A percentile compares a stretch with the other conserved stretches of the same genome.
phyloP scores from a whole-genome alignment of 2,888 invertebrate genomes.

The Nomada hirtipes region DNA sequence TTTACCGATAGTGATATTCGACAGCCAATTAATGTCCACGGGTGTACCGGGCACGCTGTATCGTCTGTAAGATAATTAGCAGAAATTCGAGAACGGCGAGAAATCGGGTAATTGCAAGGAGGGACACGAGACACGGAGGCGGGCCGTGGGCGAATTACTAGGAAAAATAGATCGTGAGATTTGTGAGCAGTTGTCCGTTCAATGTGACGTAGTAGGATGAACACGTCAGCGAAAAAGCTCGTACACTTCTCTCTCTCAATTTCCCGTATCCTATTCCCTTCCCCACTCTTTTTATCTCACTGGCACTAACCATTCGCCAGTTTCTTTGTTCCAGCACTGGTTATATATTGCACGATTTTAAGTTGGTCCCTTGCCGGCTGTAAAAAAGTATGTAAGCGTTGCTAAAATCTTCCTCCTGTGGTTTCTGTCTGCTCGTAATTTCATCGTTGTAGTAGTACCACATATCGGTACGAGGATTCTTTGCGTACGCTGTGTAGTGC shows the following conservation, averaged over 20 bases:
- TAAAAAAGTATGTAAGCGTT: constrained; percentile 88
- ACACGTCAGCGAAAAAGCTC: constrained; percentile 45
- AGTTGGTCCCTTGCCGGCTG: constrained; percentile 85
- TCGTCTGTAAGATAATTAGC: constrained; percentile 13
- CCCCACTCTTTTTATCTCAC: constrained; percentile 44
- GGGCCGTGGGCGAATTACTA: constrained; percentile 29
- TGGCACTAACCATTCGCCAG: constrained; percentile 50
- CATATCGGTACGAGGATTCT: constrained; percentile 85
- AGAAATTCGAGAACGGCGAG: constrained; percentile 19
- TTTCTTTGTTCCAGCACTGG: constrained; percentile 62
- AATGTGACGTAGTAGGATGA: constrained; percentile 21
- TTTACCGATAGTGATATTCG: constrained; percentile 35
- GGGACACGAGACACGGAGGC: constrained; percentile 27
- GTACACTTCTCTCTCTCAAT: constrained; percentile 13
- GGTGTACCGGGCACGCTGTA: constrained; percentile 13
- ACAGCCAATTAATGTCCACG: constrained; percentile 25
- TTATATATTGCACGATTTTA: constrained; percentile 83
- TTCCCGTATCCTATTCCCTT: constrained; percentile 22
- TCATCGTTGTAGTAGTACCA: constrained; percentile 89
- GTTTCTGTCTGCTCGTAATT: constrained; percentile 85
- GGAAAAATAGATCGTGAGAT: constrained; percentile 48
- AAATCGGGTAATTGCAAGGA: constrained; percentile 14
- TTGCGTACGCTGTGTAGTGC: constrained; percentile 87
- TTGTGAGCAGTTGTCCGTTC: constrained; percentile 48
- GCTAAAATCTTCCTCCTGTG: constrained; percentile 86